These are phyloP conservation scores for Aricia agestis DNA, from an alignment of 1,140 invertebrate species.

Conservation along the genomic window DNA sequence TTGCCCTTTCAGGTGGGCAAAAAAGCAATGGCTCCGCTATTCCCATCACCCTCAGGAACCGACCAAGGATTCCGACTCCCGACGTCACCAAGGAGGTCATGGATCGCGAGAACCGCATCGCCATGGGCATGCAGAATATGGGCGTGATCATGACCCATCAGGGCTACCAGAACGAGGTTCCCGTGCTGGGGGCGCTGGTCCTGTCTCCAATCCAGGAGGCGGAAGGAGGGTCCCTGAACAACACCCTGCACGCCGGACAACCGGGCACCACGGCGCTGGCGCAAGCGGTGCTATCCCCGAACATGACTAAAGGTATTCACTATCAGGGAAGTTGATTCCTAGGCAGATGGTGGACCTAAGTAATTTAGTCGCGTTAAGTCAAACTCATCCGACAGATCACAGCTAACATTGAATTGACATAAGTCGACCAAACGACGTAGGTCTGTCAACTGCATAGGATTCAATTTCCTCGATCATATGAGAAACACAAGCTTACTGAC, in stretches of 20 bases:
- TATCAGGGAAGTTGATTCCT: too few relatives aligned
- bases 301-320: slow-evolving; percentile 57
- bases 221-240: slow-evolving; percentile 82
- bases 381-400: too few relatives aligned
- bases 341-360: too few relatives aligned
- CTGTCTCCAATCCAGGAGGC: slow-evolving; percentile 87
- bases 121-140: slow-evolving; percentile 75
- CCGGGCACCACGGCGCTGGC: slow-evolving; percentile 82
- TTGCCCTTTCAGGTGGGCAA: slow-evolving; percentile 72
- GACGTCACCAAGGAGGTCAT: slow-evolving; percentile 87
- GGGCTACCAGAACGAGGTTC: slow-evolving; percentile 80
- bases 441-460: too few relatives aligned
- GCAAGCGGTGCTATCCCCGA: slow-evolving; percentile 82
- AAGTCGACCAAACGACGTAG: too few relatives aligned
- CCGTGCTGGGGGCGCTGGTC: slow-evolving; percentile 83
- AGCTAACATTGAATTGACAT: too few relatives aligned
- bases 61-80: slow-evolving; percentile 90
- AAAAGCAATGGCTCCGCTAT: slow-evolving; percentile 82
- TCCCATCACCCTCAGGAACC: slow-evolving; percentile 82
- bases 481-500: too few relatives aligned
- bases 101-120: slow-evolving; percentile 81
- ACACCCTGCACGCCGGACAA: slow-evolving; percentile 81
- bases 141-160: slow-evolving; percentile 81
- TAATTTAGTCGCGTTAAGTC: too few relatives aligned
- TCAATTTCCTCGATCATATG: too few relatives aligned